Evolutionary conservation across 64 coral and sea anemone species (phyloP), one percentile per base, ranked within the genome.

Genomic region (Stylophora pistillata): DNA sequence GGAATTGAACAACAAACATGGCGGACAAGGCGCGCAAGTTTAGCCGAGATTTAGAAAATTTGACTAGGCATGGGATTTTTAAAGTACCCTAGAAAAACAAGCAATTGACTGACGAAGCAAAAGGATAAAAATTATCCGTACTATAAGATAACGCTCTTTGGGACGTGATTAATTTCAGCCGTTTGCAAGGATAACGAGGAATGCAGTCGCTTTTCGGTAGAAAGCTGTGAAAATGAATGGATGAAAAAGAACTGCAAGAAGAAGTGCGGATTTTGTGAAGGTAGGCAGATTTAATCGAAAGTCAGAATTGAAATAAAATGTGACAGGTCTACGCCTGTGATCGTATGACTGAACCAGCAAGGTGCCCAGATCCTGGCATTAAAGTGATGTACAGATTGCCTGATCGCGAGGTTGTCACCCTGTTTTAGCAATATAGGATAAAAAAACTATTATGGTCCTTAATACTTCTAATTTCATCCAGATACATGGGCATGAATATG

Each of bases 211-310:
- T 97, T 82, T 68, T 89, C 87, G 18, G 17, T 52, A n/a, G 82
- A 97, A 63, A 89, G 71, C 76, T 97, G 95, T 64, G 71, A 74
- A 71, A 97, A 93, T 76, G 95, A 93, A 58, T 97, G 95, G 95
- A 97, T 97, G 95, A 97, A 90, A 75, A 33, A 23, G 32, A 93
- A 97, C 76, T 97, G 95, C 32, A 92, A 93, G 88, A 97, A 90
- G 72, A 92, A 88, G 57, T 97, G 95, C 37, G 95, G 85, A 13
- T 65, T 81, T 30, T 97, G 95, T 71, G 91, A 93, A 93, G 95
- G 95, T 97, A 85, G 63, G 89, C 84, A 31, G 59, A 64, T 64
- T 26, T 23, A 17, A 23, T 64, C 37, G 37, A 0, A 7, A 47
- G 58, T 60, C 58, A 12, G 17, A 60, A 2, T 60, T 60, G 58